Evolutionary conservation across 2,888 invertebrate species (phyloP).

Genomic region (Beris morrisii): DNA sequence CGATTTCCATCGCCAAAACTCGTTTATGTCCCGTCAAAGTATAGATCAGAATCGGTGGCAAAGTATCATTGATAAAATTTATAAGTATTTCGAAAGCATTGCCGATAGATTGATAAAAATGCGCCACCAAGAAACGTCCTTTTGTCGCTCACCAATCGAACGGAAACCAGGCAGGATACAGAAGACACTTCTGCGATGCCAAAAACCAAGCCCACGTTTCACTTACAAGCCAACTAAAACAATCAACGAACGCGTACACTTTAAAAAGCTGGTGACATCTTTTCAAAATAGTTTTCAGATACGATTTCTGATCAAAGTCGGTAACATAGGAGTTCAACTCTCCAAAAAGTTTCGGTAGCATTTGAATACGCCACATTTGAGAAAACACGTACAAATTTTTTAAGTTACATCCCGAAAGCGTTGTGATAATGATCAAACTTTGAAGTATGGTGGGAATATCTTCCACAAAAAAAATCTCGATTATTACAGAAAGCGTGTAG

Average conservation of each 20-base stretch:
- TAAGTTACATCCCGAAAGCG: constrained; percentile 48
- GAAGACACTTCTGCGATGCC: constrained; percentile 41
- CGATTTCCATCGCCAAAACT: constrained; percentile 46
- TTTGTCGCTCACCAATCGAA: constrained; percentile 45
- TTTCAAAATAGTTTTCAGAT: constrained; percentile 42
- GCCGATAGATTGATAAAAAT: constrained; percentile 46
- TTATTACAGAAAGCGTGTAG: constrained; percentile 44
- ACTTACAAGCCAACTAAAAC: constrained; percentile 45
- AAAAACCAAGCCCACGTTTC: constrained; percentile 43
- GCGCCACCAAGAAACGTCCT: constrained; percentile 41
- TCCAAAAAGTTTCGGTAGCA: constrained; percentile 43
- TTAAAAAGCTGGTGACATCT: constrained; percentile 44
- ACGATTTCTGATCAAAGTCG: constrained; percentile 28
- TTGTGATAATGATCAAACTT: constrained; percentile 49
- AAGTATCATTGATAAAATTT: constrained; percentile 50
- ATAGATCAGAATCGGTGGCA: constrained; percentile 49
- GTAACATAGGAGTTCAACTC: constrained; percentile 43
- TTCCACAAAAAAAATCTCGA: constrained; percentile 45
- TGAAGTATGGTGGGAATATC: constrained; percentile 47
- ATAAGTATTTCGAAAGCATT: constrained; percentile 40
- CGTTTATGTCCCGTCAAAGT: constrained; percentile 49
- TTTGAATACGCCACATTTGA: constrained; percentile 44
- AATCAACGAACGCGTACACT: constrained; percentile 45
- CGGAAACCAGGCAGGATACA: constrained; percentile 51
- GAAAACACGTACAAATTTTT: constrained; percentile 49